These are phyloP conservation scores for Lynx canadensis DNA, from an alignment of 2,113 vertebrate genomes.

Conservation along the genomic window DNA sequence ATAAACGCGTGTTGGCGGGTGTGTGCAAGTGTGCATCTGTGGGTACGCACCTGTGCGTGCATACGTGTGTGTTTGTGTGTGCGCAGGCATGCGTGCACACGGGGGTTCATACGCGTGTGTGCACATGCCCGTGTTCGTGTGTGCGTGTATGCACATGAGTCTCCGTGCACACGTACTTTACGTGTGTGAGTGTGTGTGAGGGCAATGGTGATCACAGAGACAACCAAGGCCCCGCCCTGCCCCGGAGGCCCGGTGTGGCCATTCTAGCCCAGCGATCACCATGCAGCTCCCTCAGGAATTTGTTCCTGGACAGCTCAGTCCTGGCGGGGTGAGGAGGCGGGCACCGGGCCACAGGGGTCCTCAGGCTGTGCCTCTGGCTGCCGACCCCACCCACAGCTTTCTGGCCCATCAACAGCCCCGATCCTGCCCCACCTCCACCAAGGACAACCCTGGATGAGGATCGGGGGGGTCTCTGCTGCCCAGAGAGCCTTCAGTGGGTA, in stretches of 20 bases:
- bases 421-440: not conserved
- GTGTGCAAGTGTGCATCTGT: not conserved
- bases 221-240: not conserved
- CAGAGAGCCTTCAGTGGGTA: not conserved
- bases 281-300: not conserved
- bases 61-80: accelerated
- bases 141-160: not conserved
- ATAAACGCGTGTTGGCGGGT: not conserved
- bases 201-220: not conserved
- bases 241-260: not conserved
- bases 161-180: accelerated
- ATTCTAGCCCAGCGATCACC: not conserved
- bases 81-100: too few species aligned
- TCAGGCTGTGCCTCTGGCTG: not conserved
- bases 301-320: not conserved
- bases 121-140: not conserved
- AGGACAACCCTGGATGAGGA: not conserved
- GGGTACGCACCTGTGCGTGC: accelerated
- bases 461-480: not conserved
- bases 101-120: accelerated
- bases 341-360: not conserved
- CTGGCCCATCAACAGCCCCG: not conserved
- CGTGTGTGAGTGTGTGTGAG: accelerated
- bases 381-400: not conserved
- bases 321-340: too few species aligned